These are phyloP conservation scores for Campodea augens DNA, from an alignment of 1,140 invertebrate species.

Conservation along the genomic window DNA sequence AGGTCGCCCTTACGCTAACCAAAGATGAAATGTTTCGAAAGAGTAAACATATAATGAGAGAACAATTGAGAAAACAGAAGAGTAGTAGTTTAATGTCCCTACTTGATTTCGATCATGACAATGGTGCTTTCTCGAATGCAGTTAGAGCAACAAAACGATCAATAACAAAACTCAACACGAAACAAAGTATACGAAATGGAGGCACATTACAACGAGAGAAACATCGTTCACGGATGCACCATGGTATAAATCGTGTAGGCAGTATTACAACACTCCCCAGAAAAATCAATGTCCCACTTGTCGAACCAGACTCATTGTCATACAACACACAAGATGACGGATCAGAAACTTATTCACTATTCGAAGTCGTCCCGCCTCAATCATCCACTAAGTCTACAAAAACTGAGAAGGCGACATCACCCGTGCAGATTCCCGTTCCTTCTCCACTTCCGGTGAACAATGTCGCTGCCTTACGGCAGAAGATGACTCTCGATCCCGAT, in stretches of 20 bases:
- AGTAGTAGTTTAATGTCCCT: not conserved
- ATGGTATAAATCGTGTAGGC: too few relatives aligned
- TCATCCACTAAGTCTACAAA: constrained; percentile 1
- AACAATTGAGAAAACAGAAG: constrained; percentile 27
- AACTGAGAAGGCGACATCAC: not conserved
- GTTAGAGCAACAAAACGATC: not conserved
- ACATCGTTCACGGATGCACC: not conserved
- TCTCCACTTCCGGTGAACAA: constrained; percentile 5
- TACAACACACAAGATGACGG: too few relatives aligned
- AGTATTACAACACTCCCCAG: too few relatives aligned
- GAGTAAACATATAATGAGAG: constrained; percentile 69
- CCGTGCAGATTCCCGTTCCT: not conserved
- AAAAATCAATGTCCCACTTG: too few relatives aligned
- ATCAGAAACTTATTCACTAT: too few relatives aligned
- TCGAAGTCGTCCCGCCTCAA: too few relatives aligned
- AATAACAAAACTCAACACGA: too few relatives aligned
- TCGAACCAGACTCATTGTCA: too few relatives aligned
- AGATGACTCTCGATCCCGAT: constrained; percentile 12
- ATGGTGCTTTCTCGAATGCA: not conserved
- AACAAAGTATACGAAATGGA: too few relatives aligned
- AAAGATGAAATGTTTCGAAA: constrained; percentile 77
- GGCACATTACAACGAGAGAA: not conserved
- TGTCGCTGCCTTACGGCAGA: not conserved
- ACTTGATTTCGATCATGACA: not conserved
- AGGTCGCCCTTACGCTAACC: constrained; percentile 63